Percentiles rank a stretch among this genome's conserved stretches.
phyloP scores from a whole-genome alignment of 2,797 vertebrate species.

The Semotilus atromaculatus region DNA sequence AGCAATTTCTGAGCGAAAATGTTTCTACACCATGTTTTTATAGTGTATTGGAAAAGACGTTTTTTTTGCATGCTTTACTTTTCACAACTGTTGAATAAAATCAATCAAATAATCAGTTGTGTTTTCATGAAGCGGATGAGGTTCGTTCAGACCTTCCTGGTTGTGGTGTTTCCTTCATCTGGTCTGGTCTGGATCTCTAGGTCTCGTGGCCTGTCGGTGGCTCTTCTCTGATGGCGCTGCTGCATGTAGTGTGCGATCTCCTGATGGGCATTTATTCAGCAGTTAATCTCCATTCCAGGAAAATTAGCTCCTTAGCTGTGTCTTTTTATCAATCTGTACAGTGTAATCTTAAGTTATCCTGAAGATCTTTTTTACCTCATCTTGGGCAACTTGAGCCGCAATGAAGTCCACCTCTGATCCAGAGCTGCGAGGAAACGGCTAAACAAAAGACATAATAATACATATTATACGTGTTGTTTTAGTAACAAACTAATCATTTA shows the following conservation, averaged over 20 bases:
- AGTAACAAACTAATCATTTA: not conserved
- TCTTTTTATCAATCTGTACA: not conserved
- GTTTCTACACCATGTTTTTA: not conserved
- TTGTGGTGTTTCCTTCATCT: slow-evolving; percentile 44
- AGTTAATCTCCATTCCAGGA: not conserved
- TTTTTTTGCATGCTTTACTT: not conserved
- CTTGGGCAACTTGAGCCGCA: slow-evolving; percentile 81
- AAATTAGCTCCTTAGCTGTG: too few species aligned
- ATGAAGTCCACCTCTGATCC: slow-evolving; percentile 74
- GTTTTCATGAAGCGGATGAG: slow-evolving; percentile 32
- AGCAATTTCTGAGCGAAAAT: not conserved
- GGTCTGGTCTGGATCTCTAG: slow-evolving; percentile 68
- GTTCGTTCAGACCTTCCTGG: slow-evolving; percentile 56
- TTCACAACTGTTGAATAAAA: not conserved
- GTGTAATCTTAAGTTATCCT: not conserved
- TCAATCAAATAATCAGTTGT: not conserved
- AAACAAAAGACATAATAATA: not conserved
- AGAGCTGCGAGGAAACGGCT: slow-evolving; percentile 60
- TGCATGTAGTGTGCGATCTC: slow-evolving; percentile 84
- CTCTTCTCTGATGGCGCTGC: slow-evolving; percentile 80
- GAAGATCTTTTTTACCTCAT: slow-evolving; percentile 71
- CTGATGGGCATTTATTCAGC: slow-evolving; percentile 59
- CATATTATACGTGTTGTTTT: not conserved
- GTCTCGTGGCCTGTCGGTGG: slow-evolving; percentile 71
- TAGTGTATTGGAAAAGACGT: too few species aligned